Conservation (phyloP, 1,140 invertebrate species). For the Diprion similis region DNA sequence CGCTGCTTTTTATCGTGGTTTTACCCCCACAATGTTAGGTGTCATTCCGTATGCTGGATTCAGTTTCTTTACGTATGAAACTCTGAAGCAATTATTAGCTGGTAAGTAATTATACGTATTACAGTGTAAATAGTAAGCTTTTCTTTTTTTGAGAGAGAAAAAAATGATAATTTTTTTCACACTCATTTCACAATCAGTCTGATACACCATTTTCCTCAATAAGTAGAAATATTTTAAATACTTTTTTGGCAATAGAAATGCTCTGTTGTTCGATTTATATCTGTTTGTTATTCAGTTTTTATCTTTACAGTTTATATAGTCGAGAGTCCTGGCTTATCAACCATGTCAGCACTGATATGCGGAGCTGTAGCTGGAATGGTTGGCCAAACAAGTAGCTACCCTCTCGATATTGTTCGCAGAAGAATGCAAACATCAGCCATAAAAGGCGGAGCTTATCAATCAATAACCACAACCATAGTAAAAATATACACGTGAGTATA, state of each 20-base stretch:
- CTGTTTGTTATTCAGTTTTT: neutral
- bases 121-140: neutral
- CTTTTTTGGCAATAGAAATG: no score
- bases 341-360: conserved; percentile 75
- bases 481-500: conserved; percentile 68
- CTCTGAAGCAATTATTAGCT: conserved; percentile 82
- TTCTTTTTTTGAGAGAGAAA: neutral
- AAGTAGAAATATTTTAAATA: neutral
- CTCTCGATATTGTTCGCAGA: conserved; percentile 89
- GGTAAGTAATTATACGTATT: conserved; percentile 63
- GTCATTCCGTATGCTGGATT: conserved; percentile 97
- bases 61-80: conserved; percentile 98
- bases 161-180: no score
- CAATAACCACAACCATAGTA: conserved; percentile 68
- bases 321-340: conserved; percentile 50
- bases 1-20: conserved; percentile 84
- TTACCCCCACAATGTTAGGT: conserved; percentile 89
- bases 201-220: no score
- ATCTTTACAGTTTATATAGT: conserved; percentile 46
- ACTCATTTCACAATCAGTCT: no score
- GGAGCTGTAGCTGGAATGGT: conserved; percentile 92
- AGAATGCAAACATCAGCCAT: conserved; percentile 81
- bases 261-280: neutral
- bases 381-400: conserved; percentile 96
- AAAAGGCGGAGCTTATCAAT: conserved; percentile 69